phyloP scores from a whole-genome alignment of 2,113 vertebrate species.

The Misgurnus mizolepis region DNA sequence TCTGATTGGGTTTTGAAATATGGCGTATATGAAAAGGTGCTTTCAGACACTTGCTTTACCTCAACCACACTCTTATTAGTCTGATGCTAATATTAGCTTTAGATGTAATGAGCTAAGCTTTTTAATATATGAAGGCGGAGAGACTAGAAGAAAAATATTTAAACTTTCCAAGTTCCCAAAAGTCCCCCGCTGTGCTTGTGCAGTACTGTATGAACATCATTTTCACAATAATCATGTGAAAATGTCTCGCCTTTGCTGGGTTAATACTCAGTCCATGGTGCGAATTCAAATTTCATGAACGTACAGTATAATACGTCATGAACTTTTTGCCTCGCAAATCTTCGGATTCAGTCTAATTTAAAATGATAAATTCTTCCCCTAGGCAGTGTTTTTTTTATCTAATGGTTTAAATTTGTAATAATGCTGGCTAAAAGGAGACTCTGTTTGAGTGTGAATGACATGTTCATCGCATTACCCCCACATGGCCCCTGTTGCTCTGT shows the following conservation, averaged over 20 bases:
- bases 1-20: slow-evolving; percentile 35
- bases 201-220: neutral
- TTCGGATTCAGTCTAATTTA: slow-evolving; percentile 9
- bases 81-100: slow-evolving; percentile 19
- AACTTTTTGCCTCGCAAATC: slow-evolving; percentile 22
- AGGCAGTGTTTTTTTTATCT: slow-evolving; percentile 2
- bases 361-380: slow-evolving; percentile 12
- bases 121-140: slow-evolving; percentile 4
- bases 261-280: neutral
- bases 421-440: slow-evolving; percentile 23
- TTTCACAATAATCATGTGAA: neutral
- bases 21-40: slow-evolving; percentile 11
- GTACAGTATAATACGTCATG: neutral
- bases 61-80: slow-evolving; percentile 24
- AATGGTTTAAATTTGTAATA: slow-evolving; percentile 29
- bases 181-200: neutral
- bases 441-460: slow-evolving; percentile 20
- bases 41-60: slow-evolving; percentile 33
- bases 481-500: neutral
- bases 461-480: slow-evolving; percentile 1
- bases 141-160: neutral
- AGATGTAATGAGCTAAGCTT: slow-evolving; percentile 21
- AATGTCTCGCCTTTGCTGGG: neutral
- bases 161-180: neutral
- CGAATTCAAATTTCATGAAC: neutral